Conservation (phyloP, 2,888 invertebrate genomes). For the Conops quadrifasciatus region DNA sequence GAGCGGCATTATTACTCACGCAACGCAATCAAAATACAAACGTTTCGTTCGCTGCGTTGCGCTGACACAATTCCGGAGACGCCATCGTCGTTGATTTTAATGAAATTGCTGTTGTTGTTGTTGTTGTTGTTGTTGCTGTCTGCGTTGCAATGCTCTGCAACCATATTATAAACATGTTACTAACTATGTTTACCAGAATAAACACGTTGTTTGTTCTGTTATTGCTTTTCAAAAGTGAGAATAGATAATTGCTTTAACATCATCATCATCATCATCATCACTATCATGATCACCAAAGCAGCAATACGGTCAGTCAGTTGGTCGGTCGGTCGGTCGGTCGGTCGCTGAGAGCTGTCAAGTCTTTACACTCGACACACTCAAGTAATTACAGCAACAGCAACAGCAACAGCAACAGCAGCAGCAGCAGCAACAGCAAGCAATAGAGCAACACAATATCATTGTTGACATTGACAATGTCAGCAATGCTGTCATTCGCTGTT, state of each 20-base stretch:
- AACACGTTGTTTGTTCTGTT: background rate
- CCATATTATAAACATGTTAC: no score
- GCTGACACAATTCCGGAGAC: conserved; percentile 11
- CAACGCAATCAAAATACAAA: conserved; percentile 12
- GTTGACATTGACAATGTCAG: conserved; percentile 18
- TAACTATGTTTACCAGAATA: no score
- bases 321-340: conserved; percentile 2
- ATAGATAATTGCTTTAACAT: no score
- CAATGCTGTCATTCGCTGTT: conserved; percentile 14
- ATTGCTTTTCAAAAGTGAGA: no score
- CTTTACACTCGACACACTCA: background rate
- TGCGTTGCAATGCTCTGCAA: background rate
- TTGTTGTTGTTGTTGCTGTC: conserved; percentile 6
- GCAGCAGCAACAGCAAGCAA: background rate
- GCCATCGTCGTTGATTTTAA: background rate
- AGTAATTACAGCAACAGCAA: background rate
- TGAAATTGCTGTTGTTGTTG: background rate
- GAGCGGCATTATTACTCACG: conserved; percentile 18
- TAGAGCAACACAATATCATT: background rate
- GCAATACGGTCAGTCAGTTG: background rate
- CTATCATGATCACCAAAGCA: no score
- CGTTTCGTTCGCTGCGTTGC: background rate
- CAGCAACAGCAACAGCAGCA: conserved; percentile 10
- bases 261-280: no score
- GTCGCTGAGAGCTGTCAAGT: conserved; percentile 22